These are phyloP conservation scores for Scylla paramamosain DNA, from an alignment of 1,140 invertebrate genomes.

Conservation along the genomic window DNA sequence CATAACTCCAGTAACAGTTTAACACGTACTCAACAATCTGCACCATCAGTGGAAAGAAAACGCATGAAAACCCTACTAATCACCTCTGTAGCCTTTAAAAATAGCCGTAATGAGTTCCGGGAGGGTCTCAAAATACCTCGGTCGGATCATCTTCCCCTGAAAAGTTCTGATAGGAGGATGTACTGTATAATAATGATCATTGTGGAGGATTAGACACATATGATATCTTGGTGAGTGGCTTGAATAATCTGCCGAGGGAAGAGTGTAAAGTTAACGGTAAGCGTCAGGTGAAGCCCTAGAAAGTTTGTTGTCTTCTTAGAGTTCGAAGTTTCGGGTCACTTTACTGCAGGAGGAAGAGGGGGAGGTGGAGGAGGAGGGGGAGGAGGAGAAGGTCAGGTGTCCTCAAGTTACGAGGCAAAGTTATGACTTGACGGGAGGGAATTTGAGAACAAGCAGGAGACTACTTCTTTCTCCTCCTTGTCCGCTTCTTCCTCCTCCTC, in stretches of 20 bases:
- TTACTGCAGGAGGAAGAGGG: not conserved
- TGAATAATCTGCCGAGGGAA: not conserved
- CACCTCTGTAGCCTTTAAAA: too few species aligned
- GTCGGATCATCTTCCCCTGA: too few species aligned
- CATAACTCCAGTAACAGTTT: too few species aligned
- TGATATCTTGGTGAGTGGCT: too few species aligned
- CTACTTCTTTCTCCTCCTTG: not conserved
- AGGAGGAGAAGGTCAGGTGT: not conserved
- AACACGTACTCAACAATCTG: too few species aligned
- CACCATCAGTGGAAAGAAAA: too few species aligned
- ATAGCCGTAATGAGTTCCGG: too few species aligned
- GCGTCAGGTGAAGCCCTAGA: not conserved
- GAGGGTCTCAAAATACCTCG: too few species aligned
- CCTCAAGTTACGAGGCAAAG: not conserved
- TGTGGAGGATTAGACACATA: too few species aligned
- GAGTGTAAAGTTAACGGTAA: not conserved
- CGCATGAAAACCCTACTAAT: too few species aligned
- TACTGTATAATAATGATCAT: too few species aligned
- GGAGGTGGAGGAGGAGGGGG: not conserved
- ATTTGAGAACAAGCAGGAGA: not conserved
- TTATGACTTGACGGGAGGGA: not conserved
- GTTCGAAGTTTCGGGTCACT: slow-evolving; percentile 2
- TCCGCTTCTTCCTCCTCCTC: not conserved
- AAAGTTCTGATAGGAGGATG: too few species aligned
- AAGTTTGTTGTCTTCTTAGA: not conserved